Base-by-base conservation (phyloP, 2,113 vertebrate species). In the Pangasianodon gigas region DNA sequence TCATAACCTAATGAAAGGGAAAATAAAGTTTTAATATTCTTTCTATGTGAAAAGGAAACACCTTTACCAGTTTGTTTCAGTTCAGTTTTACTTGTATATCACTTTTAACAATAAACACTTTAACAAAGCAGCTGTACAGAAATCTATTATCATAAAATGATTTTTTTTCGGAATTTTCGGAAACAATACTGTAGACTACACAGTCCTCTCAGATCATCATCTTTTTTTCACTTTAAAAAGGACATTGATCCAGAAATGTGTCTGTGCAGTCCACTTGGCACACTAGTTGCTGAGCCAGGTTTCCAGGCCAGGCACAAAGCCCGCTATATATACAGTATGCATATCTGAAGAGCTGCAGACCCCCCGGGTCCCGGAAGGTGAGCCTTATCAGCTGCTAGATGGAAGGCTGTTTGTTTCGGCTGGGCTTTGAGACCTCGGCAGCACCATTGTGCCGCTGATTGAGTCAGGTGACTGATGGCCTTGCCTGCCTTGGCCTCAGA, bases 361-460 rank as follows among this genome's bases (percentile, higher is more conserved):
- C 91, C 95, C 89, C 87, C 84, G 37, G 90, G 93, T 95, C 93
- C 95, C 93, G 95, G 95, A 96, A 96, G 95, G 93, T 92, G 92
- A 95, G 93, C 91, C 95, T 96, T 96, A 96, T 96, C 96, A 96
- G 96, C 94, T 94, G 91, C 88, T 91, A 90, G 92, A 93, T 95
- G 90, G 93, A 94, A 79, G 93, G 93, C 94, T 94, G 92, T 95
- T 90, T 87, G 91, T 84, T 58, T 69, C 52, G 26, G 88, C 90
- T 94, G 93, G 93, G 94, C 94, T 94, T 94, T 93, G 93, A 92
- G 93, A 92, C 93, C 95, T 90, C 93, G 95, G 93, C 91, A 85
- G 83, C 46, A 92, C 96, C 94, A 96, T 96, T 96, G 96, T 96
- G 93, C 94, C 92, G 87, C 93, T 96, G 96, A 95, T 95, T 95